Conservation (phyloP, 2,113 vertebrate genomes). For the Desmodus rotundus region DNA sequence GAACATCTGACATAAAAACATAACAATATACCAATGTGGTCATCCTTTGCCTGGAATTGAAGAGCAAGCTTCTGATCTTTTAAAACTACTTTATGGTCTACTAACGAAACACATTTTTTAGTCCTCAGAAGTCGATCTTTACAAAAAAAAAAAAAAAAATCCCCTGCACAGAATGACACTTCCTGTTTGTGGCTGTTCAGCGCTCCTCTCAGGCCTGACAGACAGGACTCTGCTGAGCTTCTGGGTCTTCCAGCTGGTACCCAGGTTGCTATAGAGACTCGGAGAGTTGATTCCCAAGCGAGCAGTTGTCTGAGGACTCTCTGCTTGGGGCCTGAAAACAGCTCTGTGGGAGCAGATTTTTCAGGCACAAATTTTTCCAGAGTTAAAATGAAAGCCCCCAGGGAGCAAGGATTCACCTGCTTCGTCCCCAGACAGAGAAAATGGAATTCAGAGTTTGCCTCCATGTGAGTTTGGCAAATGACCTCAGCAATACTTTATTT, state of each 20-base stretch:
- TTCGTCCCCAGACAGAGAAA: neutral
- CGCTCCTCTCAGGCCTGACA: neutral
- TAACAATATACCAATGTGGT: neutral
- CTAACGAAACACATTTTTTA: neutral
- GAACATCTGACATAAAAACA: neutral
- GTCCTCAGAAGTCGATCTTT: neutral
- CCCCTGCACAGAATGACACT: neutral
- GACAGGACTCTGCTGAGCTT: neutral
- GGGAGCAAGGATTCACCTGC: neutral
- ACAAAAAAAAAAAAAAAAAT: neutral
- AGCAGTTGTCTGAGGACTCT: neutral
- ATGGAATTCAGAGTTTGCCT: neutral
- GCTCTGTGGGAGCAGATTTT: neutral
- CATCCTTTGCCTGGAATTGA: neutral
- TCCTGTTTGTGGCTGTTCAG: neutral
- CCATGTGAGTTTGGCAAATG: neutral
- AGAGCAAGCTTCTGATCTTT: neutral
- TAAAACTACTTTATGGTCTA: neutral
- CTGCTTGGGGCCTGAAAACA: neutral
- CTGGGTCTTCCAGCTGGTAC: neutral
- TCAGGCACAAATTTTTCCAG: neutral
- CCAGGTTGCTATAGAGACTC: neutral
- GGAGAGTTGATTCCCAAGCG: rapidly evolving
- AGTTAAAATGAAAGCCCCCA: neutral
- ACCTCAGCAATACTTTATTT: neutral